Evolutionary conservation across 2,797 vertebrate genomes (phyloP).

Genomic region (Enteromius mattozi): DNA sequence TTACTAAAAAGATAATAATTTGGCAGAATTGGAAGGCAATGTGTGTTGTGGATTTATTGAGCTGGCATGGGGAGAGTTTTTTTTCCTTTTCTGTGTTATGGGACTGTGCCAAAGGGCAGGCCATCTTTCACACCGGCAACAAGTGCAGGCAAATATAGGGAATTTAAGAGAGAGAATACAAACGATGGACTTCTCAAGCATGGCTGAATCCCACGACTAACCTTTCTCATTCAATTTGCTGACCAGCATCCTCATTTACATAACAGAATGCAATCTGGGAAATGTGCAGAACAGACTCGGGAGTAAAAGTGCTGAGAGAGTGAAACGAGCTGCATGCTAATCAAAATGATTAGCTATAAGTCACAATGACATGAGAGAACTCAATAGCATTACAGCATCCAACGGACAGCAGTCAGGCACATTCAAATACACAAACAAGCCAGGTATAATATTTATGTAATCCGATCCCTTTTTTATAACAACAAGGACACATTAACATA

Average conservation of each 20-base stretch:
- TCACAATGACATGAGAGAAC: slow-evolving; percentile 51
- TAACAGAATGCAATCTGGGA: slow-evolving; percentile 66
- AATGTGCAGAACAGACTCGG: slow-evolving; percentile 46
- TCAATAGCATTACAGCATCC: slow-evolving; percentile 49
- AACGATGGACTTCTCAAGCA: background rate
- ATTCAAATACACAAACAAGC: slow-evolving; percentile 30
- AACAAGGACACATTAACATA: background rate
- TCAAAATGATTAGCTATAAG: slow-evolving; percentile 70
- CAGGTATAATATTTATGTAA: background rate
- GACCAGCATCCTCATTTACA: slow-evolving; percentile 62
- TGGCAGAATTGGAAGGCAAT: slow-evolving; percentile 29
- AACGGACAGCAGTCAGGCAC: slow-evolving; percentile 20
- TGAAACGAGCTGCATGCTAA: slow-evolving; percentile 69
- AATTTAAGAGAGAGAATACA: slow-evolving; percentile 1
- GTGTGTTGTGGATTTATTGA: slow-evolving; percentile 45
- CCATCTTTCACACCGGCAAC: slow-evolving; percentile 61
- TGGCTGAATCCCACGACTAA: background rate
- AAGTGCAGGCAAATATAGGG: slow-evolving; percentile 40
- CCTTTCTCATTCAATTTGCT: slow-evolving; percentile 63
- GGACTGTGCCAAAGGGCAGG: slow-evolving; percentile 45
- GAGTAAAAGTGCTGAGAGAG: slow-evolving; percentile 69
- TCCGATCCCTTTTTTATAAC: background rate
- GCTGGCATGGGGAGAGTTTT: slow-evolving; percentile 25
- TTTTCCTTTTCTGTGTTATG: slow-evolving; percentile 38
- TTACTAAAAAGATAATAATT: slow-evolving; percentile 28